A percentile compares a stretch with the other conserved stretches of the same genome.
These are phyloP conservation scores for Listronotus bonariensis DNA, from an alignment of 1,140 invertebrate species.

Conservation along the genomic window DNA sequence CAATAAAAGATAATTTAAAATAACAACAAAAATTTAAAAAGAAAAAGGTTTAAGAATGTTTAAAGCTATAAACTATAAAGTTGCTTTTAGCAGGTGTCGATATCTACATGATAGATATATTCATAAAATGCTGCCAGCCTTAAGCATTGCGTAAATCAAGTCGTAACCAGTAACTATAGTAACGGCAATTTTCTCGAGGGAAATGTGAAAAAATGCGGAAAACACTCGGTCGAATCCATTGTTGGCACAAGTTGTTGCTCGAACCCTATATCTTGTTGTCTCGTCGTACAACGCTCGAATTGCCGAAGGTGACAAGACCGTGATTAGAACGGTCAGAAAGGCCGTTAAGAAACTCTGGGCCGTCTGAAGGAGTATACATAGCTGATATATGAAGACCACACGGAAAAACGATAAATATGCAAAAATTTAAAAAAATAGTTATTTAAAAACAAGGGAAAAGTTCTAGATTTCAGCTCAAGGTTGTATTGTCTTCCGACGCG, in stretches of 20 bases:
- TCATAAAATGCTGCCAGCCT: neutral
- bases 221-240: conserved; percentile 26
- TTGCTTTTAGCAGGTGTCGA: too few species aligned
- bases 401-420: too few species aligned
- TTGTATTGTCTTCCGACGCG: too few species aligned
- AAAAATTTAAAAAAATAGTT: too few species aligned
- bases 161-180: conserved; percentile 6
- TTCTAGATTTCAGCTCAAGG: too few species aligned
- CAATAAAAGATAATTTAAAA: too few species aligned
- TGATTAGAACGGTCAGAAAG: conserved; percentile 33
- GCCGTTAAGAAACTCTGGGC: conserved; percentile 14
- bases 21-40: too few species aligned
- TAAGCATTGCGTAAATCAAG: conserved; percentile 19
- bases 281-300: conserved; percentile 25
- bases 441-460: too few species aligned
- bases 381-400: too few species aligned
- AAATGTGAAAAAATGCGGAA: conserved; percentile 29
- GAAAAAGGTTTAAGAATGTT: too few species aligned
- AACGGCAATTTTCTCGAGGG: conserved; percentile 24
- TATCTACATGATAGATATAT: too few species aligned
- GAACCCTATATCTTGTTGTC: conserved; percentile 33
- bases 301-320: conserved; percentile 30
- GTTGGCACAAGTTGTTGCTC: conserved; percentile 24
- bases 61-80: too few species aligned
- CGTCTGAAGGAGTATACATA: neutral